Percentiles rank a stretch among this genome's conserved stretches.
Evolutionary conservation across 1,140 invertebrate species (phyloP).

Genomic region (Papilio polyxenes): DNA sequence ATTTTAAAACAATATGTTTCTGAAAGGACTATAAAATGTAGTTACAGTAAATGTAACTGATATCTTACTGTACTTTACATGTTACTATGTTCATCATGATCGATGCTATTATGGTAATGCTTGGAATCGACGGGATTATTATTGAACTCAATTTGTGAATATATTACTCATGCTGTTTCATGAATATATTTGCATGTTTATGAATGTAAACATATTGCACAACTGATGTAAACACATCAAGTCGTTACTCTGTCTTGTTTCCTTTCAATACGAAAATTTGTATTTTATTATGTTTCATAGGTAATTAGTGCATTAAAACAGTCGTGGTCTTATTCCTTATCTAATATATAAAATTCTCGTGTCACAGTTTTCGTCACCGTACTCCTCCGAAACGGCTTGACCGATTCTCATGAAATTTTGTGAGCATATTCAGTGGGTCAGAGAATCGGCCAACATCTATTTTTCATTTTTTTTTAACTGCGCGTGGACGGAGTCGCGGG

Average conservation of each 20-base stretch:
- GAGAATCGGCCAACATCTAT: too few species aligned
- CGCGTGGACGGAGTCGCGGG: too few species aligned
- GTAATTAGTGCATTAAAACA: too few species aligned
- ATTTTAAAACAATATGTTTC: too few species aligned
- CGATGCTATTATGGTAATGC: conserved; percentile 37
- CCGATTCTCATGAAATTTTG: too few species aligned
- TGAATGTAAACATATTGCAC: conserved; percentile 14
- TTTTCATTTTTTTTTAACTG: too few species aligned
- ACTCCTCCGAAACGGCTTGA: too few species aligned
- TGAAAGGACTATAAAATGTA: too few species aligned
- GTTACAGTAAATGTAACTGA: background rate
- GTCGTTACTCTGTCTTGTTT: background rate
- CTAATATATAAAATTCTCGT: too few species aligned
- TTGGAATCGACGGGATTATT: conserved; percentile 33
- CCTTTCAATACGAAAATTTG: background rate
- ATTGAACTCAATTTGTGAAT: conserved; percentile 38
- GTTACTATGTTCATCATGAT: conserved; percentile 1
- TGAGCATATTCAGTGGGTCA: too few species aligned
- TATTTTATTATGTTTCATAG: background rate
- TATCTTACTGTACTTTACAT: background rate
- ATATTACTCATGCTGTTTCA: conserved; percentile 35
- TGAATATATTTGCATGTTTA: conserved; percentile 38
- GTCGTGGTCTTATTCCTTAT: too few species aligned
- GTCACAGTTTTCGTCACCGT: too few species aligned
- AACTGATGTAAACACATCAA: conserved; percentile 12